These are phyloP conservation scores for Argyra leucocephala DNA, from an alignment of 2,888 invertebrate genomes.

Conservation along the genomic window DNA sequence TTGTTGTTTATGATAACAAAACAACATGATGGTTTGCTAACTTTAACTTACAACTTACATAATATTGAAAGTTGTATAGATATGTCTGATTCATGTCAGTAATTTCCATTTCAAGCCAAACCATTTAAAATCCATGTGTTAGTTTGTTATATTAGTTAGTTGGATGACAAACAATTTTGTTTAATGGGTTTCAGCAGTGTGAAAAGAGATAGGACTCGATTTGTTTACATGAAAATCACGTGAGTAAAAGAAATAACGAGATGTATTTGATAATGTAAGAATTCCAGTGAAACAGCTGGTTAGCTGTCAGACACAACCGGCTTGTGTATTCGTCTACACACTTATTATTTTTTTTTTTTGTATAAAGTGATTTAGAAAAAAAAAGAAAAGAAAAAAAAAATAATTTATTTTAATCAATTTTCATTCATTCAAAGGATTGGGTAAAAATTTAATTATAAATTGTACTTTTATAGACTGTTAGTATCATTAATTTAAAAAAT, in stretches of 20 bases:
- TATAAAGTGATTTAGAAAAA: conserved; percentile 1
- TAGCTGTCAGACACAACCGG: conserved; percentile 6
- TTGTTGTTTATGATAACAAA: too few species aligned
- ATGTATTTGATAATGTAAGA: not conserved
- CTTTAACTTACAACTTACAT: too few species aligned
- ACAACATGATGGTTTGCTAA: too few species aligned
- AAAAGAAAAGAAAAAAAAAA: too few species aligned
- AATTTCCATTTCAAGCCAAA: not conserved
- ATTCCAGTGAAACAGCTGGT: conserved; percentile 4
- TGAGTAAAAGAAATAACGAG: conserved; percentile 1
- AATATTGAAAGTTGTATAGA: too few species aligned
- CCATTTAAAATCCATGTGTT: not conserved
- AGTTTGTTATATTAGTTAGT: not conserved
- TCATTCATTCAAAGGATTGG: not conserved
- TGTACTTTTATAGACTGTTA: not conserved
- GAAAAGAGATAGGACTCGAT: not conserved
- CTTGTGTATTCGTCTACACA: conserved; percentile 3
- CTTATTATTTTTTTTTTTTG: conserved; percentile 4
- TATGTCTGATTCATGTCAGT: too few species aligned
- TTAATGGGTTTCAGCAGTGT: not conserved
- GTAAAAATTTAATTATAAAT: not conserved
- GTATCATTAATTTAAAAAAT: not conserved
- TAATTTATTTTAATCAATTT: conserved; percentile 2
- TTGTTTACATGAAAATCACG: conserved; percentile 2
- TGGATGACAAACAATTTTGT: not conserved